These are phyloP conservation scores for Rhingia rostrata DNA, from an alignment of 2,888 invertebrate species.

Conservation along the genomic window DNA sequence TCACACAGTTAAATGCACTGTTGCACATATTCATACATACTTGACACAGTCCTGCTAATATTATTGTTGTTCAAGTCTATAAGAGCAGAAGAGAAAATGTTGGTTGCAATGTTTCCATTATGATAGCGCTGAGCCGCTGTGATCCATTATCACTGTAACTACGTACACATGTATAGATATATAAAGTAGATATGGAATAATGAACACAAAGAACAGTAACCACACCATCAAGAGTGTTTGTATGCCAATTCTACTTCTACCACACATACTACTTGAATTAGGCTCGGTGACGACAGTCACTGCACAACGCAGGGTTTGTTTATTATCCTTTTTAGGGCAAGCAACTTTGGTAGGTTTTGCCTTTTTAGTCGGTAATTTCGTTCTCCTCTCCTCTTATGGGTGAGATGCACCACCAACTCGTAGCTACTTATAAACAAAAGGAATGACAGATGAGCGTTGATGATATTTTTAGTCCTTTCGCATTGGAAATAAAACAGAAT, in stretches of 20 bases:
- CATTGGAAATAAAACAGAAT: constrained; percentile 28
- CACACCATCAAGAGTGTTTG: no score
- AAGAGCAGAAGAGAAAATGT: no score
- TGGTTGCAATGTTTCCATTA: no score
- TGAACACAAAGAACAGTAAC: no score
- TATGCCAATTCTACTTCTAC: not conserved
- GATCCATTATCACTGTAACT: no score
- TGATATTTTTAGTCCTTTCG: constrained; percentile 53
- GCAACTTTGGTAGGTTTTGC: constrained; percentile 31
- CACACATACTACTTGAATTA: not conserved
- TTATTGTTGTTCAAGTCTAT: constrained; percentile 22
- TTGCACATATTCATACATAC: constrained; percentile 43
- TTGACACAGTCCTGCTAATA: constrained; percentile 66
- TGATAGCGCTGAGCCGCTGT: no score
- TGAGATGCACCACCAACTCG: constrained; percentile 54
- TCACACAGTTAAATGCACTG: constrained; percentile 14
- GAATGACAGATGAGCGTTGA: constrained; percentile 8
- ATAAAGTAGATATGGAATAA: no score
- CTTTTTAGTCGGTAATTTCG: constrained; percentile 36
- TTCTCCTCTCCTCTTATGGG: constrained; percentile 38
- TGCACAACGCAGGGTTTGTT: constrained; percentile 45
- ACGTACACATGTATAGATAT: no score
- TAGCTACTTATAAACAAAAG: constrained; percentile 55
- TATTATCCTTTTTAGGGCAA: constrained; percentile 73
- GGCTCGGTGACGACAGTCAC: not conserved